These are phyloP conservation scores for Drosophila aff. DNA, from an alignment of 1,140 invertebrate genomes.

Conservation along the genomic window DNA sequence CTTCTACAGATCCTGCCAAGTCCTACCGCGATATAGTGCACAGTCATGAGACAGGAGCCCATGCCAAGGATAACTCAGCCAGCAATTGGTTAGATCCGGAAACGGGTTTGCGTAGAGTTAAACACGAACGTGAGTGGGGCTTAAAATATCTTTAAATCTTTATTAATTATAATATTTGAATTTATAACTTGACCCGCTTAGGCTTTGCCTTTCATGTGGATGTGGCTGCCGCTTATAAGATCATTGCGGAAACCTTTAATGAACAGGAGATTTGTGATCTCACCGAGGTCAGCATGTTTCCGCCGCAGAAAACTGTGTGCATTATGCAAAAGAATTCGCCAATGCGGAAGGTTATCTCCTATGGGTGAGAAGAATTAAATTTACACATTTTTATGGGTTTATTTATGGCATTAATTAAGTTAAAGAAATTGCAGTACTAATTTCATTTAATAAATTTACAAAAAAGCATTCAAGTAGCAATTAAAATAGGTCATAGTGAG, in stretches of 20 bases:
- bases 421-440: neutral
- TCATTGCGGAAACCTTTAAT: constrained; percentile 87
- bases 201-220: constrained; percentile 89
- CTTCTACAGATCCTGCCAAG: constrained; percentile 53
- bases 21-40: constrained; percentile 75
- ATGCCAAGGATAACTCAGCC: constrained; percentile 74
- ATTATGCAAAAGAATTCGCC: constrained; percentile 87
- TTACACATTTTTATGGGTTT: too few relatives aligned
- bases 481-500: neutral
- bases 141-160: neutral
- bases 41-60: constrained; percentile 77
- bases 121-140: constrained; percentile 66
- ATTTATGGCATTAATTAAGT: neutral
- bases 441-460: neutral
- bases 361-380: constrained; percentile 85
- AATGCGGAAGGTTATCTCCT: constrained; percentile 88
- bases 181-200: neutral
- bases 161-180: neutral
- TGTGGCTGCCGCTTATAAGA: constrained; percentile 87
- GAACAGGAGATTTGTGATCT: constrained; percentile 88
- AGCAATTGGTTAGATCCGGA: constrained; percentile 79
- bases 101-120: constrained; percentile 85
- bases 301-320: constrained; percentile 86
- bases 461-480: neutral
- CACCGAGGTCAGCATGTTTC: constrained; percentile 87